These are phyloP conservation scores for Melanchra persicariae DNA, from an alignment of 2,888 invertebrate genomes.

Conservation along the genomic window DNA sequence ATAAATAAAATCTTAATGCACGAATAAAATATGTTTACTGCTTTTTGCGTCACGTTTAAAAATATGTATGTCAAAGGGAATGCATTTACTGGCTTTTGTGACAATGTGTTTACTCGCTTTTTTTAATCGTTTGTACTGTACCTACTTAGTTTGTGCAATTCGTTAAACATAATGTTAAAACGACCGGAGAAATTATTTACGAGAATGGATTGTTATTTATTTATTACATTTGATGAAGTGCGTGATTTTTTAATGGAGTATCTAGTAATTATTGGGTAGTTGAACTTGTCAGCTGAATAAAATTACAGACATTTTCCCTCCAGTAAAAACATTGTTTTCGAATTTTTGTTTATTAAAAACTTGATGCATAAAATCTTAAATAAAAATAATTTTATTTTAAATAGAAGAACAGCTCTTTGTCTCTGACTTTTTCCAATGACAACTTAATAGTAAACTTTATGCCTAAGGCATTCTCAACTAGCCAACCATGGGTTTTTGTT, in stretches of 20 bases:
- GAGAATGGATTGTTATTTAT: neutral
- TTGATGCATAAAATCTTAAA: no score
- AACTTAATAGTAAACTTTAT: no score
- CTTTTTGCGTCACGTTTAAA: neutral
- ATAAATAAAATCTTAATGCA: neutral
- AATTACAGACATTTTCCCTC: neutral
- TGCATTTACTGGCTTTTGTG: slow-evolving; percentile 2
- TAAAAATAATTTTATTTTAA: no score
- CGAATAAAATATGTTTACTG: slow-evolving; percentile 1
- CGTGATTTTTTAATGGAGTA: neutral
- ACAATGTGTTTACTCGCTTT: slow-evolving; percentile 6
- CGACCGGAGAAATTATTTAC: neutral
- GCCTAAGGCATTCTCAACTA: no score
- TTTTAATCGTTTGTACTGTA: neutral
- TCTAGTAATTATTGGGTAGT: neutral
- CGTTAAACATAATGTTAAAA: no score
- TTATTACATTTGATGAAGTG: neutral
- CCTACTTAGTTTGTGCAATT: slow-evolving; percentile 5
- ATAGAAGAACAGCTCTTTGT: no score
- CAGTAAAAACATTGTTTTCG: neutral
- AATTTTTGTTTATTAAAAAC: no score
- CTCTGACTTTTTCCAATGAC: no score
- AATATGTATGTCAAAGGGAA: slow-evolving; percentile 3
- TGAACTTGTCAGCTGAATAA: neutral
- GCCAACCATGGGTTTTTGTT: no score